Conservation (phyloP, 2,888 invertebrate genomes). For the Drosophila falleni region DNA sequence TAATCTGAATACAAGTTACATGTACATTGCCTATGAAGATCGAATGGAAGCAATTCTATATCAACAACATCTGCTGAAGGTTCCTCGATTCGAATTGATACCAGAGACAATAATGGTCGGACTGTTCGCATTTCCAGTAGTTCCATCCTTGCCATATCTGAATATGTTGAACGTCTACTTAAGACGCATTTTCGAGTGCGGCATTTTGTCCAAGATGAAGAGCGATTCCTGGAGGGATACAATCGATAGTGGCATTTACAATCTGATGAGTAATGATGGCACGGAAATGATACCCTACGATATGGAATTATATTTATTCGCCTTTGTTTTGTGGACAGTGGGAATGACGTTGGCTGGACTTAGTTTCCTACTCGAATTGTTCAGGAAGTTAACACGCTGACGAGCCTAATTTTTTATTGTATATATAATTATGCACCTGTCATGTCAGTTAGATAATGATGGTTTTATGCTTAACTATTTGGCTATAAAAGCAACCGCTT, state of each 20-base stretch:
- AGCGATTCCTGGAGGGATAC: constrained; percentile 44
- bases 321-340: constrained; percentile 30
- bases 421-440: constrained; percentile 28
- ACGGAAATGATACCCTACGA: constrained; percentile 21
- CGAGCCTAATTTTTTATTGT: constrained; percentile 10
- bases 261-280: constrained; percentile 13
- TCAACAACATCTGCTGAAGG: constrained; percentile 61
- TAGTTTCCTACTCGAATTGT: constrained; percentile 33
- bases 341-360: constrained; percentile 41
- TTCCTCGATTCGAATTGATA: constrained; percentile 54
- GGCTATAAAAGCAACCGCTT: constrained; percentile 47
- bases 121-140: constrained; percentile 41
- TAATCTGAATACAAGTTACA: constrained; percentile 42
- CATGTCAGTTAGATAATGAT: constrained; percentile 9
- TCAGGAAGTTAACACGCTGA: not conserved
- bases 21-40: constrained; percentile 47
- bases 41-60: constrained; percentile 47
- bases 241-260: constrained; percentile 25
- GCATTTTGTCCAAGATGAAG: constrained; percentile 51
- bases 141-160: constrained; percentile 53
- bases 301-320: constrained; percentile 55
- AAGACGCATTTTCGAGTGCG: constrained; percentile 53
- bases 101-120: constrained; percentile 30
- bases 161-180: constrained; percentile 55
- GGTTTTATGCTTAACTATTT: not conserved